phyloP scores from a whole-genome alignment of 1,140 invertebrate genomes.

The Nilaparvata lugens region DNA sequence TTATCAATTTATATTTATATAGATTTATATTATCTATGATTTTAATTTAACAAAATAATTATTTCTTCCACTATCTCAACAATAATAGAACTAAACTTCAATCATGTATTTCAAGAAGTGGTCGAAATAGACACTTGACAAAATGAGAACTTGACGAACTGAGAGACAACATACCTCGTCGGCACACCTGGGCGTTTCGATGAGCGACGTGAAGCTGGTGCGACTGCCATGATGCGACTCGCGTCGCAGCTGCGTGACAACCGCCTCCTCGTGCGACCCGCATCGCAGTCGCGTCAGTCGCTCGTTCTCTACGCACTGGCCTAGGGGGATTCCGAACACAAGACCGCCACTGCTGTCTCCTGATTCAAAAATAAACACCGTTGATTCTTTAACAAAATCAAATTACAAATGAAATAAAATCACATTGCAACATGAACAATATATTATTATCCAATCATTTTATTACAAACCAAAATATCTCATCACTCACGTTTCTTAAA shows the following conservation, averaged over 20 bases:
- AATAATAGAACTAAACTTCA: background rate
- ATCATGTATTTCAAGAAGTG: too few relatives aligned
- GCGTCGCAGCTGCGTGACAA: slow-evolving; percentile 35
- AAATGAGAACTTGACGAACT: too few relatives aligned
- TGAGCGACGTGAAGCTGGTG: slow-evolving; percentile 57
- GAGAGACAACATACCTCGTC: slow-evolving; percentile 30
- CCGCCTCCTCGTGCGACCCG: slow-evolving; percentile 31
- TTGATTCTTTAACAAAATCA: too few relatives aligned
- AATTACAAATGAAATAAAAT: too few relatives aligned
- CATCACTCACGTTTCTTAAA: too few relatives aligned
- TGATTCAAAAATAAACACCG: background rate
- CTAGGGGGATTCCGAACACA: slow-evolving; percentile 74
- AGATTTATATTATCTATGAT: background rate
- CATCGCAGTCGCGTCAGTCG: slow-evolving; percentile 32
- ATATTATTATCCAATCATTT: too few relatives aligned
- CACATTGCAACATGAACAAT: too few relatives aligned
- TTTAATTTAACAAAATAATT: background rate
- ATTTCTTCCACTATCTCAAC: background rate
- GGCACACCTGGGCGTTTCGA: slow-evolving; percentile 41
- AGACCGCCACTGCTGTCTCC: slow-evolving; percentile 38
- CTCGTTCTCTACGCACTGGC: slow-evolving; percentile 73
- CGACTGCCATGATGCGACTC: slow-evolving; percentile 52
- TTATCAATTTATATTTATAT: too few relatives aligned
- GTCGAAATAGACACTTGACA: too few relatives aligned
- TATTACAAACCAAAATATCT: too few relatives aligned